These are phyloP conservation scores for Rhagonycha lutea DNA, from an alignment of 2,888 invertebrate genomes.

Conservation along the genomic window DNA sequence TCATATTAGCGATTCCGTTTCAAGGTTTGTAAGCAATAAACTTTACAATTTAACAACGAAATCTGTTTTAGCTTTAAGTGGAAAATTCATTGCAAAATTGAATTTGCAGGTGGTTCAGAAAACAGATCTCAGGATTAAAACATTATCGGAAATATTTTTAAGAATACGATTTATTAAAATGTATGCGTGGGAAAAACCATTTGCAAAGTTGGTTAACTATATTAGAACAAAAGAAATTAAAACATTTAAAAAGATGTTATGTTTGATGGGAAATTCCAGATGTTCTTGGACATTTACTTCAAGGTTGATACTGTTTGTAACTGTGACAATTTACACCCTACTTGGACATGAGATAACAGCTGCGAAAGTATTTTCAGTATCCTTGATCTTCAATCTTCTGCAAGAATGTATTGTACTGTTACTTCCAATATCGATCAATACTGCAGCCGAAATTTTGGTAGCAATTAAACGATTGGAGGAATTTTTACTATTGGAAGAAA, in stretches of 20 bases:
- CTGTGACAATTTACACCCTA: neutral
- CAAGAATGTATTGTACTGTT: neutral
- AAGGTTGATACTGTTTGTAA: neutral
- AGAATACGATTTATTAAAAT: neutral
- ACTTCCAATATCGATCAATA: neutral
- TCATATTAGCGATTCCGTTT: slow-evolving; percentile 80
- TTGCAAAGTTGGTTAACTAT: neutral
- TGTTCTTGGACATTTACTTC: neutral
- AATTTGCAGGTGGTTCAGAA: neutral
- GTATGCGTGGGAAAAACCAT: neutral
- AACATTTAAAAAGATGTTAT: neutral
- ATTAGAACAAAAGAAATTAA: neutral
- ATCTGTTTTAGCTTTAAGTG: slow-evolving; percentile 5
- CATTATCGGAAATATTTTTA: neutral
- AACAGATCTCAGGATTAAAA: neutral
- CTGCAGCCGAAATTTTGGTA: slow-evolving; percentile 61
- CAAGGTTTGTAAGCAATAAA: slow-evolving; percentile 66
- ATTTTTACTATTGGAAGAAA: slow-evolving; percentile 63
- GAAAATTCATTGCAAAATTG: neutral
- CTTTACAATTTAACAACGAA: slow-evolving; percentile 7
- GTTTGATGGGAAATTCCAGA: neutral
- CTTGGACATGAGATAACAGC: neutral
- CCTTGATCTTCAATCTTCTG: neutral
- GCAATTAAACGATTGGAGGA: slow-evolving; percentile 60
- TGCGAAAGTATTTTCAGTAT: neutral